Evolutionary conservation across 2,113 vertebrate species (phyloP).

Genomic region (Dipodomys ordii): DNA sequence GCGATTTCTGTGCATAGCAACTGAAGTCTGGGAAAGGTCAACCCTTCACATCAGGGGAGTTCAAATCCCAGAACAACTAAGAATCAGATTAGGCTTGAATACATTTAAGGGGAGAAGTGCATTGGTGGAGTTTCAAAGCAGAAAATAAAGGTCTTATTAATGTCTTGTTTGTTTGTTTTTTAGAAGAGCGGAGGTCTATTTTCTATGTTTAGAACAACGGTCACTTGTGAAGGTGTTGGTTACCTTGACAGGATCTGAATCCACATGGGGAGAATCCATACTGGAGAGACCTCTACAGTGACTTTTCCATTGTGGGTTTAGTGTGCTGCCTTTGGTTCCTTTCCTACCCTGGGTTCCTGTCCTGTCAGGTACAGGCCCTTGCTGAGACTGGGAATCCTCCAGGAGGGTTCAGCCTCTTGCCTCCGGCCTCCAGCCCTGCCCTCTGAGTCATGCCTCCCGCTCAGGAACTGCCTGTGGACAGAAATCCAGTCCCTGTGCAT

Average conservation of each 20-base stretch:
- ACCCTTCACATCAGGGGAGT: neutral
- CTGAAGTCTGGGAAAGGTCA: neutral
- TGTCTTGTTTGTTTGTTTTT: neutral
- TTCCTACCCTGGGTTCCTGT: no score
- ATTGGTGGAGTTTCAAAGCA: conserved; percentile 42
- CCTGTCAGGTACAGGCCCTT: no score
- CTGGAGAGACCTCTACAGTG: neutral
- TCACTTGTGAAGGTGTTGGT: neutral
- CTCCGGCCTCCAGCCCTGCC: neutral
- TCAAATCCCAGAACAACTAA: neutral
- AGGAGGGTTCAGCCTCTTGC: no score
- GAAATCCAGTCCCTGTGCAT: neutral
- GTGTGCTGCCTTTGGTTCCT: neutral
- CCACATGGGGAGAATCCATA: neutral
- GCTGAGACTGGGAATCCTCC: neutral
- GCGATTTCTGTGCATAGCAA: neutral
- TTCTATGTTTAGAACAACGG: neutral
- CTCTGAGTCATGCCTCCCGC: neutral
- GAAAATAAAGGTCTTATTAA: neutral
- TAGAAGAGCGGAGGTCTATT: neutral
- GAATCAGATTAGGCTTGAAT: neutral
- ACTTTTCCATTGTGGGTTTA: neutral
- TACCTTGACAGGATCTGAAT: neutral
- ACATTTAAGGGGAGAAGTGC: neutral
- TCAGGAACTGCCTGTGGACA: neutral